Evolutionary conservation across 2,888 invertebrate genomes (phyloP).

Genomic region (Leptopilina myrica): DNA sequence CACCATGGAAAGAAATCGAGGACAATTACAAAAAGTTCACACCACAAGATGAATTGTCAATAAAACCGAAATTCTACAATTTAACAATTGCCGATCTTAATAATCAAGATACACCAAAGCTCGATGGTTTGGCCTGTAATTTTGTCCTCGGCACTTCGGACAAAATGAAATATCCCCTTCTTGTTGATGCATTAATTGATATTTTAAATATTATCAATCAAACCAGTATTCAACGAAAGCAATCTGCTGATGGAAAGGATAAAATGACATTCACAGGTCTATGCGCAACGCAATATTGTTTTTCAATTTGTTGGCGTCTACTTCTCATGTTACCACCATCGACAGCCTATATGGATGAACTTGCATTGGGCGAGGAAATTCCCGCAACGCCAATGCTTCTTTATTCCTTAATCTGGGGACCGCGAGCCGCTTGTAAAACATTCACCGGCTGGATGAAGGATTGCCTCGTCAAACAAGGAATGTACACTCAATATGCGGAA

Average conservation of each 20-base stretch:
- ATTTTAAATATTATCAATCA: constrained; percentile 90
- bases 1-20: constrained; percentile 86
- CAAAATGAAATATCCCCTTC: constrained; percentile 90
- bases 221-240: constrained; percentile 71
- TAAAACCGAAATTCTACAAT: constrained; percentile 95
- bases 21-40: constrained; percentile 83
- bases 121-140: constrained; percentile 95
- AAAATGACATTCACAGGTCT: constrained; percentile 80
- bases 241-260: constrained; percentile 67
- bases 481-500: constrained; percentile 88
- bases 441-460: constrained; percentile 95
- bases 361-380: constrained; percentile 83
- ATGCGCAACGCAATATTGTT: constrained; percentile 94
- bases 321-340: constrained; percentile 93
- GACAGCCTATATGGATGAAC: constrained; percentile 88
- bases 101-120: constrained; percentile 90
- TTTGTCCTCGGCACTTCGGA: constrained; percentile 95
- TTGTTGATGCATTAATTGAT: constrained; percentile 91
- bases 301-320: constrained; percentile 90
- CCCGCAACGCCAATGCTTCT: constrained; percentile 85
- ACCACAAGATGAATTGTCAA: constrained; percentile 82
- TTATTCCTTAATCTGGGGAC: constrained; percentile 93
- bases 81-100: constrained; percentile 87
- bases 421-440: constrained; percentile 89
- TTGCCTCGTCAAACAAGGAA: constrained; percentile 92